A percentile compares a stretch with the other conserved stretches of the same genome.
Conservation (phyloP, 2,888 invertebrate species). For the Teleiodes luculella region DNA sequence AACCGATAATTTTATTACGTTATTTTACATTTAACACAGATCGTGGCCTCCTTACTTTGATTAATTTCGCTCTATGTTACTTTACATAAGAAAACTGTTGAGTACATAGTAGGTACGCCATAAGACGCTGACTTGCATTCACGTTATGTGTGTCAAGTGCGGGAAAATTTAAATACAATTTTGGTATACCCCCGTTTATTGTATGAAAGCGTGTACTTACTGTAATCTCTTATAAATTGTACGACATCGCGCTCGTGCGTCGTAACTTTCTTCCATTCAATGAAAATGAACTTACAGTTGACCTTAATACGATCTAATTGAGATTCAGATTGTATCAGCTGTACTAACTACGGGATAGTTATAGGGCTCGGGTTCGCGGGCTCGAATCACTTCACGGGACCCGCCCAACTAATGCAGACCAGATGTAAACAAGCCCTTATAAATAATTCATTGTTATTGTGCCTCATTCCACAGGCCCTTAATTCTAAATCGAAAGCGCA, state of each 20-base stretch:
- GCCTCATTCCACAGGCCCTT: conserved; percentile 39
- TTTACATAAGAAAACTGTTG: not conserved
- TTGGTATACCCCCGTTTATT: conserved; percentile 2
- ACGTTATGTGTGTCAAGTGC: conserved; percentile 8
- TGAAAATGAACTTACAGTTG: conserved; percentile 27
- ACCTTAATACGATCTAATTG: conserved; percentile 25
- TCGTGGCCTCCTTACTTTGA: conserved; percentile 12
- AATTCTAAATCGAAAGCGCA: conserved; percentile 49
- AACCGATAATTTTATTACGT: conserved; percentile 33
- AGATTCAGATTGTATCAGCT: conserved; percentile 18
- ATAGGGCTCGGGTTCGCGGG: conserved; percentile 15
- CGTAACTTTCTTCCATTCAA: conserved; percentile 31
- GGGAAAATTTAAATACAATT: conserved; percentile 5
- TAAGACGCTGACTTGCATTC: not conserved
- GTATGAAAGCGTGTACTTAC: conserved; percentile 9
- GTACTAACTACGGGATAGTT: conserved; percentile 9
- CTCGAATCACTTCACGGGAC: conserved; percentile 12
- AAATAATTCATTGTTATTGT: conserved; percentile 51
- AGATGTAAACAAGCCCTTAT: conserved; percentile 42
- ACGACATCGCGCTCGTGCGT: conserved; percentile 16
- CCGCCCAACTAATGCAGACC: conserved; percentile 36
- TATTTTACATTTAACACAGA: conserved; percentile 30
- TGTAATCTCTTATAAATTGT: conserved; percentile 13
- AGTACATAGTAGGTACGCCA: not conserved
- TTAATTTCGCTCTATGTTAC: conserved; percentile 4